Base-by-base conservation (phyloP, 1,140 invertebrate species). In the Sitobion miscanthi region DNA sequence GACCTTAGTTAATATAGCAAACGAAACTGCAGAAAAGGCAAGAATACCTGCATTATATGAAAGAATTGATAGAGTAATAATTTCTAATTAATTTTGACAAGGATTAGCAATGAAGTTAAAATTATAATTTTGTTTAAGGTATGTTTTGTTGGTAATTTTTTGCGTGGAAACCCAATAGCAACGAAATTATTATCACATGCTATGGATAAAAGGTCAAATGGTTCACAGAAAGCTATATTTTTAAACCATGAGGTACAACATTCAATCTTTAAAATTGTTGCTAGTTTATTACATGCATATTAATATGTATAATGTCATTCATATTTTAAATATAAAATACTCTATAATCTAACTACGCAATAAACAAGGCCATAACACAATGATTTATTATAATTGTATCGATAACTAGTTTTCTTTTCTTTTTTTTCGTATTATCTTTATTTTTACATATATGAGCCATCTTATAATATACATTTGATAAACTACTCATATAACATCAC, bases 181-280 rank as follows among this genome's bases (percentile, higher is more conserved):
- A 99, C 99, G 98, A 99, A 99, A 95, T 96, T 99, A 93, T 96
- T 99, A 86, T 98, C 99, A 1, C 98, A 98, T 96, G 99, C 99
- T 11, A 99, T 99, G 99, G 98, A 99, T 94, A 99, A 98, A 95
- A 99, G 99, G 99, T 99, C 99, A 5, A 96, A 98, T 94, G 99
- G 98, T 88, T 98, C 98, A 38, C 96, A 99, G 94, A 99, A 99
- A 95, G 99, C 99, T 42, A 96, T 99, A 25, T 99, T 99, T 95
- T 95, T 99, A 91, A 98, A 99, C 95, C 99, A 99, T 95, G 98
- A 99, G 96, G 98, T 98, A 96, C 95, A 54, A 38, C 14, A n/a
- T 86, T 45, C 30, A 69, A 11, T 57, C 2, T 47, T 23, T 38
- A 21, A 42, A 17, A 87, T 38, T 35, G 62, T 77, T 35, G 17